phyloP scores from a whole-genome alignment of 2,888 invertebrate genomes.

The Celastrina argiolus region DNA sequence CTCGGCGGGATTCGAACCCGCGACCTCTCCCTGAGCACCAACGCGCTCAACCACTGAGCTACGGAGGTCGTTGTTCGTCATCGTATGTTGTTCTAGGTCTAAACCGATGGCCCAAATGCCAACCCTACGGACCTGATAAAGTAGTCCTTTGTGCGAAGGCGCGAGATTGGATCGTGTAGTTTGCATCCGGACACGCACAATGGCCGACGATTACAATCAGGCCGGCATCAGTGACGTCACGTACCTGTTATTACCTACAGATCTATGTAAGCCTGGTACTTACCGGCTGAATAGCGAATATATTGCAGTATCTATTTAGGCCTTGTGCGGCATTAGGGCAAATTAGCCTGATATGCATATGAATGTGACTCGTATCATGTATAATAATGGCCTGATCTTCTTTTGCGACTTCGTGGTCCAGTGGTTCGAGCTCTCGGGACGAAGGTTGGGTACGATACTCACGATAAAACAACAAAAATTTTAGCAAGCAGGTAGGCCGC shows the following conservation, averaged over 20 bases:
- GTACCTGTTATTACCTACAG: constrained; percentile 12
- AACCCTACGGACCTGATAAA: constrained; percentile 28
- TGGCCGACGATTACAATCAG: constrained; percentile 54
- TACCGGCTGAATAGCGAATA: constrained; percentile 5
- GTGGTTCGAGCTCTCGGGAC: too few relatives aligned
- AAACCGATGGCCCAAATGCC: background rate
- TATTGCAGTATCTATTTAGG: background rate
- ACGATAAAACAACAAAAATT: too few relatives aligned
- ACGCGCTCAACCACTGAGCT: too few relatives aligned
- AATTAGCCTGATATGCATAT: background rate
- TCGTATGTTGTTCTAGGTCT: too few relatives aligned
- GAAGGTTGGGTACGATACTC: too few relatives aligned
- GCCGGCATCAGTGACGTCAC: constrained; percentile 47
- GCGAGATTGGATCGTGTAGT: constrained; percentile 59
- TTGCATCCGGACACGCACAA: constrained; percentile 59
- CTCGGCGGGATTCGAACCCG: too few relatives aligned
- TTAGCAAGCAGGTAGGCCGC: too few relatives aligned
- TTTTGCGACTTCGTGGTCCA: too few relatives aligned
- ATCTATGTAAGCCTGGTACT: constrained; percentile 20
- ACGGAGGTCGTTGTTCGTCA: too few relatives aligned
- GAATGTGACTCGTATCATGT: background rate
- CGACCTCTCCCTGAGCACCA: too few relatives aligned
- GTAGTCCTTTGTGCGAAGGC: constrained; percentile 35
- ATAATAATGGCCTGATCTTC: too few relatives aligned
- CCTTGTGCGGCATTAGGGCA: background rate